Base-by-base conservation (phyloP, 2,888 invertebrate genomes). In the Andrena haemorrhoa region DNA sequence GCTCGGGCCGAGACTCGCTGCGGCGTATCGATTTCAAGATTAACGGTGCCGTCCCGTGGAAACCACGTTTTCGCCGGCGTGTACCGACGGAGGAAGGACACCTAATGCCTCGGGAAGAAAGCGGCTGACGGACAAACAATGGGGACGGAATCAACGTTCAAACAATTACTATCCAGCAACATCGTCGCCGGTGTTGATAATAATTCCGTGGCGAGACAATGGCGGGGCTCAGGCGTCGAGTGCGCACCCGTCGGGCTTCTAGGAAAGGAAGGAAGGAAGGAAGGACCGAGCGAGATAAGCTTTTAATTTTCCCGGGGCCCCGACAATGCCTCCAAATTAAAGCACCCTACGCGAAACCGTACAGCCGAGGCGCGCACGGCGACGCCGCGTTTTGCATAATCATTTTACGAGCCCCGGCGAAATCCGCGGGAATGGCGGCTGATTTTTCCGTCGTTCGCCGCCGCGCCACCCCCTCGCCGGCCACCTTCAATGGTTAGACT, bases 281-380 rank as follows among this genome's bases (percentile, higher is more conserved):
- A 77, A 82, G 86, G 84, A 81, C 84, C 78, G 75, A 66, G 84
- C 77, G 88, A 88, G 91, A 91, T 91, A 90, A 91, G 91, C 91
- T 91, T 91, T 91, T 91, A 90, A 91, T 91, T 91, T 90, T 91
- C 90, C 79, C 82, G 75, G 85, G 85, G 47, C 65, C 56, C 80
- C 86, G 86, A 91, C 91, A 91, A 91, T 91, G 85, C 90, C 83
- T 70, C 85, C 87, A 88, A 91, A 91, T 91, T 90, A 90, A 88
- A 91, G 85, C 87, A 77, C 72, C 69, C 79, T 86, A 69, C 79
- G 74, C 61, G 83, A 75, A 58, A 58, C 12, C 71, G 56, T 29
- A 49, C 73, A 65, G 20, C 63, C 60, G 41, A 12, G 58, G 69
- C 75, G 61, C 56, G 64, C 23, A 53, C 26, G 33, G 29, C 83